Base-by-base conservation (phyloP, 92 coral and sea anemone species). In the Epizoanthus ramosus region DNA sequence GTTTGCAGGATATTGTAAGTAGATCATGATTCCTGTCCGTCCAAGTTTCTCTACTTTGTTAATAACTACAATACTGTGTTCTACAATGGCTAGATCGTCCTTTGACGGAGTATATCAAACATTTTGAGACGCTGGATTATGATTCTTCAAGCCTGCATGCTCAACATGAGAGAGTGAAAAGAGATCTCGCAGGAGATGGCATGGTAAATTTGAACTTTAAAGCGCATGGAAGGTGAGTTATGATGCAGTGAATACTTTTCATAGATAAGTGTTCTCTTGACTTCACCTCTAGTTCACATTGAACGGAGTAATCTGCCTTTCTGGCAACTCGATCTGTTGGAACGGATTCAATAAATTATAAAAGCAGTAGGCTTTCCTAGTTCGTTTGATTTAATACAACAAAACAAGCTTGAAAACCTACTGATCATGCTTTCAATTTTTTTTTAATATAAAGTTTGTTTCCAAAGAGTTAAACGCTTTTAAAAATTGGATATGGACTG, bases 41-140 rank as follows among this genome's bases (percentile, higher is more conserved):
- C 4, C 1, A 53, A 16, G 57, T 13, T 22, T 8, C 45, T 47
- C 37, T 33, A 16, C 28, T 31, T 21, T n/a, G 15, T 17, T 5
- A 73, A 24, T 7, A 15, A 45, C 10, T 77, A 58, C 47, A 74
- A 70, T 63, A 9, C 31, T 16, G 16, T 59, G 28, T 17, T 79
- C 75, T 88, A 16, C 17, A 25, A 63, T 80, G 73, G 80, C 59
- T 81, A 95, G 98, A 88, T 18, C 93, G 92, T 33, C 95, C 93
- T 54, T 85, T 95, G 79, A 90, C 95, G 69, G 96, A 94, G 12
- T 95, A 87, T 73, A 94, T 95, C 69, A 86, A 90, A 37, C 90
- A 93, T 69, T 94, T 80, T 61, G 98, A 95, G 67, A 91, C 98
- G 24, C 83, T 95, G 19, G 88, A 89, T 89, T 95, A 95, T 89